These are phyloP conservation scores for Colaptes auratus DNA, from an alignment of 2,113 vertebrate species.

Conservation along the genomic window DNA sequence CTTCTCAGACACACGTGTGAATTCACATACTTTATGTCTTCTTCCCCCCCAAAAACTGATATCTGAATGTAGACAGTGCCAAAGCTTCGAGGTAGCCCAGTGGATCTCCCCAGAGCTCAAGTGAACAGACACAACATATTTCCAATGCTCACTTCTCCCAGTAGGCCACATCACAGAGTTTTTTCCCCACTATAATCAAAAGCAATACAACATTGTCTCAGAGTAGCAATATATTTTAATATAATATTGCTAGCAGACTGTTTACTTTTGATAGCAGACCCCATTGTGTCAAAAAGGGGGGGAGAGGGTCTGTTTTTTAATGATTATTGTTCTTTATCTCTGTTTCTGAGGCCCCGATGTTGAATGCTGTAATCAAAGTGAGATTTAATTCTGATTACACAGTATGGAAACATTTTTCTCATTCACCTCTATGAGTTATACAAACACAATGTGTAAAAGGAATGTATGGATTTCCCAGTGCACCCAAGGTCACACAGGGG, in stretches of 20 bases:
- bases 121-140: fast-evolving
- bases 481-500: not conserved
- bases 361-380: slow-evolving; percentile 1
- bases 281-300: not conserved
- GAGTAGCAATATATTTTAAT: not conserved
- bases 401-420: not conserved
- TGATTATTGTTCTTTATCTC: slow-evolving; percentile 14
- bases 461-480: not conserved
- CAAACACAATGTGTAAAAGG: not conserved
- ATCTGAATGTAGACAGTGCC: not conserved
- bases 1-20: not conserved
- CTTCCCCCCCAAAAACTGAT: too few species aligned
- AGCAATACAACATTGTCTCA: not conserved
- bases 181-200: not conserved
- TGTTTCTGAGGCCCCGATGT: not conserved
- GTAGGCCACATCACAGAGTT: not conserved
- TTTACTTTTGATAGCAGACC: not conserved
- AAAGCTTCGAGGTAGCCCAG: not conserved
- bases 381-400: not conserved
- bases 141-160: not conserved
- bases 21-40: not conserved
- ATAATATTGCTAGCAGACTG: not conserved
- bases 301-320: not conserved
- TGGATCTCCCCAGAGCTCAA: not conserved
- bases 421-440: not conserved